Percentiles rank a stretch among this genome's conserved stretches.
These are phyloP conservation scores for Geococcyx californianus DNA, from an alignment of 2,113 vertebrate species.

Conservation along the genomic window DNA sequence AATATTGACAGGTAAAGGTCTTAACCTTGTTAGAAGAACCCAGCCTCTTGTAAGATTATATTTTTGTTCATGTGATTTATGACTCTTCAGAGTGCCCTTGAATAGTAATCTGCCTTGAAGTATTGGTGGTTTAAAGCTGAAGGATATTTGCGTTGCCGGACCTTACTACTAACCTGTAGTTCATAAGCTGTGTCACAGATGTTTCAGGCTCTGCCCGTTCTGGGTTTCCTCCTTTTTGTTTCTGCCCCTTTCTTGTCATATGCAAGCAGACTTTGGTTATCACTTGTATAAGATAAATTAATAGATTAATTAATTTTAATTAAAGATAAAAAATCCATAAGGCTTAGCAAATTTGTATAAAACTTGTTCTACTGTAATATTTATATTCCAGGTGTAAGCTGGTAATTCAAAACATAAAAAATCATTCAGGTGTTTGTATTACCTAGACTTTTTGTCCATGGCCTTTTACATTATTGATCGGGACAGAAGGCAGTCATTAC, in stretches of 20 bases:
- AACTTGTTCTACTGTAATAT: neutral
- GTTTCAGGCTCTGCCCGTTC: neutral
- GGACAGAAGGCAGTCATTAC: neutral
- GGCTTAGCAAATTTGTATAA: neutral
- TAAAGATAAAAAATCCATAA: neutral
- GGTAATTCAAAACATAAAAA: neutral
- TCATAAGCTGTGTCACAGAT: neutral
- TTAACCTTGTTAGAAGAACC: slow-evolving; percentile 58
- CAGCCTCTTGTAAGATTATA: slow-evolving; percentile 23
- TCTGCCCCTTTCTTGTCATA: neutral
- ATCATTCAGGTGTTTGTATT: neutral
- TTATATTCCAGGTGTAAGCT: neutral
- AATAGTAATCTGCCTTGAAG: neutral
- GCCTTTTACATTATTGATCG: neutral
- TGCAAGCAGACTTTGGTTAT: neutral
- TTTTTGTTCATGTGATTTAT: slow-evolving; percentile 63
- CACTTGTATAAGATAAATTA: neutral
- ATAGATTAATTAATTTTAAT: no score
- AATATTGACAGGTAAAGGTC: slow-evolving; percentile 23
- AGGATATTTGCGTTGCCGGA: neutral
- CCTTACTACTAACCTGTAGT: neutral
- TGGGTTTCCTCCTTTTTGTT: neutral
- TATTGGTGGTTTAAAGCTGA: neutral
- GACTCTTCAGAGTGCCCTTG: neutral
- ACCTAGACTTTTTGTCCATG: neutral